These are phyloP conservation scores for Tetraneura akinire DNA, from an alignment of 1,140 invertebrate genomes.

Conservation along the genomic window DNA sequence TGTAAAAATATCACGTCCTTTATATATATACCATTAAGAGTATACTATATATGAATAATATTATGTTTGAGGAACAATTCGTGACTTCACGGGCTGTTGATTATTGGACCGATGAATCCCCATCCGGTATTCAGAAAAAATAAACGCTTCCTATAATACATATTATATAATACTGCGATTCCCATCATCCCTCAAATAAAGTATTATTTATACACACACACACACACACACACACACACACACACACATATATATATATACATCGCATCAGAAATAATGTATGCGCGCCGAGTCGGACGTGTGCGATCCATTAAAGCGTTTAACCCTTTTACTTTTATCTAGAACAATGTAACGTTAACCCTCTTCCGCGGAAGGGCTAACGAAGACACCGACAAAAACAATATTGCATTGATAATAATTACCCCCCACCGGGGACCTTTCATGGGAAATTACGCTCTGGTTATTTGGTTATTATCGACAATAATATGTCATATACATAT, in stretches of 20 bases:
- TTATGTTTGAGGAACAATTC: not conserved
- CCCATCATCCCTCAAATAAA: slow-evolving; percentile 11
- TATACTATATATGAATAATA: no score
- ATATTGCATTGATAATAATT: slow-evolving; percentile 48
- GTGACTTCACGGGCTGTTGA: slow-evolving; percentile 28
- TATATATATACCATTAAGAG: no score
- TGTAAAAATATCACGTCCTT: not conserved
- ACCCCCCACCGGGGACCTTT: slow-evolving; percentile 40
- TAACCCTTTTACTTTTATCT: slow-evolving; percentile 46
- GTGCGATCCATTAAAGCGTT: slow-evolving; percentile 48
- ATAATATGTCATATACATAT: slow-evolving; percentile 44
- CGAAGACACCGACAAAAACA: slow-evolving; percentile 47
- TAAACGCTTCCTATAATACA: not conserved
- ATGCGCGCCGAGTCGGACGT: slow-evolving; percentile 39
- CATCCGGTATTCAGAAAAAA: slow-evolving; percentile 20
- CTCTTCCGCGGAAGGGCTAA: not conserved
- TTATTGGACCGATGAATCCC: not conserved
- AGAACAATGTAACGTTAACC: slow-evolving; percentile 34
- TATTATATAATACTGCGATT: not conserved
- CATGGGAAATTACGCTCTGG: slow-evolving; percentile 51
- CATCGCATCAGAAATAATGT: slow-evolving; percentile 47
- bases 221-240: no score
- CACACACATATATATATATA: no score
- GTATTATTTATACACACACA: no score
- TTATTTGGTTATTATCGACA: slow-evolving; percentile 50